Percentiles rank a stretch among this genome's conserved stretches.
phyloP scores from a whole-genome alignment of 2,888 invertebrate genomes.

The Cabera pusaria region DNA sequence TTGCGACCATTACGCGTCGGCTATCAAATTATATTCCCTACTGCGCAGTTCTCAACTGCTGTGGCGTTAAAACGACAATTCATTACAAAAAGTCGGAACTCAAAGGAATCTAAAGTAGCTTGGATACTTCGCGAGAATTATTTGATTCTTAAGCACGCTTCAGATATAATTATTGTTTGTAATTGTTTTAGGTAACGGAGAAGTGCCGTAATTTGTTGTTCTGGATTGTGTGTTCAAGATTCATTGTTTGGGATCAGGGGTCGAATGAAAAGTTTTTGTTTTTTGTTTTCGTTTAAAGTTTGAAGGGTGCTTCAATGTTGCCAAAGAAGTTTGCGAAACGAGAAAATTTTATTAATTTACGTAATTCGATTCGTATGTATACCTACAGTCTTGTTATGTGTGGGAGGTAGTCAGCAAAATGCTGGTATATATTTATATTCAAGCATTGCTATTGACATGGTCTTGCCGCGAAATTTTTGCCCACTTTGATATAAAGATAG shows the following conservation, averaged over 20 bases:
- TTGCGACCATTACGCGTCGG: constrained; percentile 40
- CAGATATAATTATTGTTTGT: constrained; percentile 25
- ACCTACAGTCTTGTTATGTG: no score
- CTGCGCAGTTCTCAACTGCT: constrained; percentile 27
- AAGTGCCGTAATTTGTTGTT: constrained; percentile 21
- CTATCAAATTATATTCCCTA: constrained; percentile 43
- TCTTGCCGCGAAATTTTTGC: no score
- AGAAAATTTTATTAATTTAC: no score
- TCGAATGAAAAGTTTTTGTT: neutral
- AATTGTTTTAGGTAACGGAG: constrained; percentile 27
- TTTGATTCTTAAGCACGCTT: constrained; percentile 30
- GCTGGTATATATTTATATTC: no score
- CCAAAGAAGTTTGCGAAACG: no score
- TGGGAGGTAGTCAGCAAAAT: no score
- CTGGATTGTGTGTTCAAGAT: neutral
- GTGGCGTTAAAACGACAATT: constrained; percentile 31
- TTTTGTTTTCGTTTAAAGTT: neutral
- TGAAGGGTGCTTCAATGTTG: no score
- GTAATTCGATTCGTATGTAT: no score
- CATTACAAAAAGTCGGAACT: constrained; percentile 32
- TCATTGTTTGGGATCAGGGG: no score
- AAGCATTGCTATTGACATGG: no score
- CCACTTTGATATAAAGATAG: no score
- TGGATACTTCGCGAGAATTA: constrained; percentile 28
- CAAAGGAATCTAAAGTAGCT: constrained; percentile 33